A percentile compares a stretch with the other conserved stretches of the same genome.
Conservation (phyloP, 2,113 vertebrate genomes). For the Vimba vimba region DNA sequence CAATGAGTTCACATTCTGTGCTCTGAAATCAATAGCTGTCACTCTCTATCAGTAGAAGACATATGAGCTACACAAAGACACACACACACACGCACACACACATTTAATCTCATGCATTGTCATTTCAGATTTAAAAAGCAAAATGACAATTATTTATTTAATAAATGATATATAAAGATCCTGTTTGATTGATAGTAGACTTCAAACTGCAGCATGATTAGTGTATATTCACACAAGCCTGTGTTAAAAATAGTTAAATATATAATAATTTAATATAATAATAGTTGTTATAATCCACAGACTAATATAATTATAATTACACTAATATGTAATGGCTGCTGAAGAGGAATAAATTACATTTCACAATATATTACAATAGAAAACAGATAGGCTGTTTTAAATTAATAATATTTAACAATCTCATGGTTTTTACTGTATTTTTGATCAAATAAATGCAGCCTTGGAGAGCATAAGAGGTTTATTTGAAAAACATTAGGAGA, state of each 20-base stretch:
- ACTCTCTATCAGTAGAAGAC: conserved; percentile 6
- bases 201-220: not conserved
- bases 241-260: too few species aligned
- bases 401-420: not conserved
- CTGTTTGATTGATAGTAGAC: too few species aligned
- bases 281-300: not conserved
- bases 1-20: not conserved
- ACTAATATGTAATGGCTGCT: not conserved
- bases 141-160: not conserved
- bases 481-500: not conserved
- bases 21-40: conserved; percentile 28
- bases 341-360: not conserved
- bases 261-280: not conserved
- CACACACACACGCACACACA: not conserved
- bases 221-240: not conserved
- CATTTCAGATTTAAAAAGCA: not conserved
- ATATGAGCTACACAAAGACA: not conserved
- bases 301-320: not conserved
- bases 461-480: not conserved
- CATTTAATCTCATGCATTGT: not conserved
- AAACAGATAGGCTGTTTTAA: too few species aligned
- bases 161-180: not conserved
- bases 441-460: not conserved
- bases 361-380: too few species aligned
- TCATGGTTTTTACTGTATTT: not conserved